phyloP scores from a whole-genome alignment of 2,888 invertebrate species.

The Stenichneumon culpator region DNA sequence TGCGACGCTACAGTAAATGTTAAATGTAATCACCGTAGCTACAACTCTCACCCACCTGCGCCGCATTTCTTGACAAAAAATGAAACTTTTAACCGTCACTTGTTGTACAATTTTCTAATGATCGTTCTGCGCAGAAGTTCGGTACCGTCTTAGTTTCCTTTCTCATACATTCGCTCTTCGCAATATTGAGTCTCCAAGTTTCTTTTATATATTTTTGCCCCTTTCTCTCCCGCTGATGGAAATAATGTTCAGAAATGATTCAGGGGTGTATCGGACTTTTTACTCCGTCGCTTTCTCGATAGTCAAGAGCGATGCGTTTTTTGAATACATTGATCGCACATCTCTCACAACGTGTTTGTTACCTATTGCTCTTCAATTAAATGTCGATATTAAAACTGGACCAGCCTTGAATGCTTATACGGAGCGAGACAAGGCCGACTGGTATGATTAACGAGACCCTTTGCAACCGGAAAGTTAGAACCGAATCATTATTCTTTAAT shows the following conservation, averaged over 20 bases:
- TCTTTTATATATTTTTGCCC: neutral
- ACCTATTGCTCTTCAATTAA: neutral
- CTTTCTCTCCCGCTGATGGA: neutral
- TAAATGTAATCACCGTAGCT: neutral
- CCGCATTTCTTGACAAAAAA: conserved; percentile 16
- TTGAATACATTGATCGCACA: neutral
- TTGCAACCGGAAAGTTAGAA: neutral
- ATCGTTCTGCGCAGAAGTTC: conserved; percentile 8
- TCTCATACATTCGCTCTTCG: conserved; percentile 11
- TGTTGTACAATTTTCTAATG: conserved; percentile 13
- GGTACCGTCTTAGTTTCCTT: neutral
- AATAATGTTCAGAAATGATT: neutral
- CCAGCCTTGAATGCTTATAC: neutral
- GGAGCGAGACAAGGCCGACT: neutral
- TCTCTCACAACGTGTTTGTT: neutral
- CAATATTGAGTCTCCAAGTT: conserved; percentile 10
- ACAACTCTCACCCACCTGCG: neutral
- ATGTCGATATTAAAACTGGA: neutral
- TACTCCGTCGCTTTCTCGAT: neutral
- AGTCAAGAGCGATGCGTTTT: neutral
- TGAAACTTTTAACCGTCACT: conserved; percentile 22
- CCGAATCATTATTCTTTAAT: conserved; percentile 30
- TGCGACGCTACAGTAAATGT: conserved; percentile 1
- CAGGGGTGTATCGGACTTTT: neutral
- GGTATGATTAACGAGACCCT: neutral